A percentile compares a stretch with the other conserved stretches of the same genome.
These are phyloP conservation scores for Aquila chrysaetos DNA, from an alignment of 2,797 vertebrate genomes.

Conservation along the genomic window DNA sequence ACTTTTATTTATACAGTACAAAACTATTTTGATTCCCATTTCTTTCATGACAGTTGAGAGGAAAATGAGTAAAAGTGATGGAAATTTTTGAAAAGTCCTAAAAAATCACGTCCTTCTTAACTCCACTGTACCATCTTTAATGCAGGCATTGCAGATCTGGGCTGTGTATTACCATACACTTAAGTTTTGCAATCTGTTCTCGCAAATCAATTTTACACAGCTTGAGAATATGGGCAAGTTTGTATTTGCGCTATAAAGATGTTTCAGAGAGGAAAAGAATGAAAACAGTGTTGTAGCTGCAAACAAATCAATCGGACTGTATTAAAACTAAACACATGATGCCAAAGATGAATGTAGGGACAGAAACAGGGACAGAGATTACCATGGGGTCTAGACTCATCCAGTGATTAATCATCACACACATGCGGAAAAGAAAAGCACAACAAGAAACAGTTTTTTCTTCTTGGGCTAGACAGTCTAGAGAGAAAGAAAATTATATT, in stretches of 20 bases:
- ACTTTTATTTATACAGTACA: background rate
- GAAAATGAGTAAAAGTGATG: background rate
- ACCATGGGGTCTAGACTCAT: conserved; percentile 60
- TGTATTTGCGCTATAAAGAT: conserved; percentile 39
- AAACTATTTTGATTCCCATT: background rate
- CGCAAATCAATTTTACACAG: conserved; percentile 56
- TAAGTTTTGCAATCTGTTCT: conserved; percentile 43
- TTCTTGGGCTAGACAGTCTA: conserved; percentile 14
- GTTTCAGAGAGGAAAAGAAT: conserved; percentile 27
- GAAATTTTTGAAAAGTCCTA: background rate
- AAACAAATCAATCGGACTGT: conserved; percentile 58
- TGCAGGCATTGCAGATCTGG: background rate
- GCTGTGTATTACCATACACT: background rate
- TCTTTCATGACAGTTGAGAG: background rate
- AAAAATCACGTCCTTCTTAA: background rate
- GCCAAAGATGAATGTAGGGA: conserved; percentile 62
- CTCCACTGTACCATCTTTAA: background rate
- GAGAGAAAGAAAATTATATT: conserved; percentile 36
- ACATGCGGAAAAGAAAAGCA: background rate
- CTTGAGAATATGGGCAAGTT: conserved; percentile 30
- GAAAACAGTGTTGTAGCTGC: conserved; percentile 27
- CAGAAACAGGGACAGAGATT: conserved; percentile 54
- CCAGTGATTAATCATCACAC: conserved; percentile 59
- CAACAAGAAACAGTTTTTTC: background rate
- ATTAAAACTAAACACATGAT: conserved; percentile 54